Conservation (phyloP, 92 coral and sea anemone species). For the Palythoa grandiflora region DNA sequence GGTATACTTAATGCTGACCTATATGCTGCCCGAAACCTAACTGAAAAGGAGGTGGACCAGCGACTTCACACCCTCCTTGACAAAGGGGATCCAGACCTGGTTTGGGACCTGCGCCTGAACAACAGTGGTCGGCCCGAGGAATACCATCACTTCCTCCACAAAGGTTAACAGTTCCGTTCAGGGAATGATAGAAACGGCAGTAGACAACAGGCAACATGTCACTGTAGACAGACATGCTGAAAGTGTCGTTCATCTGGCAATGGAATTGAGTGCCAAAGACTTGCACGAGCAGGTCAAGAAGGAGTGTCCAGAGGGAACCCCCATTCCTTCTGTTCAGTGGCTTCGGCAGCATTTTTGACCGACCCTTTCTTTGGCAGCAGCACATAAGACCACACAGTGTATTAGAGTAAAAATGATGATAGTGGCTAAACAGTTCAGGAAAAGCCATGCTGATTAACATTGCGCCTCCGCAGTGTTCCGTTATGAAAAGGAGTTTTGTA, state of each 20-base stretch:
- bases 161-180: constrained; percentile 53
- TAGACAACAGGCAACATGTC: constrained; percentile 63
- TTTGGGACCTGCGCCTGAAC: constrained; percentile 45
- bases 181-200: constrained; percentile 58
- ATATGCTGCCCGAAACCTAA: constrained; percentile 19
- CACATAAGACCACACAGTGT: constrained; percentile 51
- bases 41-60: not conserved
- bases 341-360: constrained; percentile 68
- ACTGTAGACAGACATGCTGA: constrained; percentile 50
- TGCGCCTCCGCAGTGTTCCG: constrained; percentile 63
- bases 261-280: constrained; percentile 67
- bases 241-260: constrained; percentile 56
- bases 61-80: constrained; percentile 4
- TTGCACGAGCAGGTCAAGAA: constrained; percentile 58
- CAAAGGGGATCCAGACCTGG: constrained; percentile 39
- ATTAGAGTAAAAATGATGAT: constrained; percentile 67
- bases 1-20: constrained; percentile 35
- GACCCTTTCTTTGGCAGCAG: constrained; percentile 58
- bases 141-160: constrained; percentile 43
- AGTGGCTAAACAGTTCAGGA: constrained; percentile 62
- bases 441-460: constrained; percentile 60
- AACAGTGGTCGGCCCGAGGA: constrained; percentile 52
- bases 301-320: constrained; percentile 58
- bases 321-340: constrained; percentile 68
- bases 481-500: constrained; percentile 62